Evolutionary conservation across 2,888 invertebrate species (phyloP), one percentile per base, ranked within the genome.

Genomic region (Dromius quadrimaculatus): DNA sequence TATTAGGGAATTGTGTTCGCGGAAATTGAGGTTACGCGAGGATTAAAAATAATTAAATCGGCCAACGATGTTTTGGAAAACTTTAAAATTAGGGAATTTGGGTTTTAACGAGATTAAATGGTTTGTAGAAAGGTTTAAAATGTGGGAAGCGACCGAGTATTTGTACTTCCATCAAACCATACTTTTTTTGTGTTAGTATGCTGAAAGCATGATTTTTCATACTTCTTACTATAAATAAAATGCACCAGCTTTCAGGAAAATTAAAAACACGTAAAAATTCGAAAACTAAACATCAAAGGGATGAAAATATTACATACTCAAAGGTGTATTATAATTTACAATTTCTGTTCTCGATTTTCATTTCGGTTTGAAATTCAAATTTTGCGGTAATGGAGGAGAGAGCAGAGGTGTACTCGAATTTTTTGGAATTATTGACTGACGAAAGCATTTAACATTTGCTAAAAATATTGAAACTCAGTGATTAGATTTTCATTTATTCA

Each of bases 401-500:
- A n/a, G n/a, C n/a, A n/a, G n/a, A n/a, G n/a, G n/a, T n/a, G n/a
- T n/a, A n/a, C n/a, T n/a, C n/a, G 28, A 28, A 28, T 28, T 28
- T 28, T 28, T 3, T 28, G 28, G 28, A 28, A 28, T 28, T 5
- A 28, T 28, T 28, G 3, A 5, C 8, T 28, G 28, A 28, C 28
- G 8, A 28, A 6, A 28, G 8, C 3, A 28, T 8, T 8, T 28
- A 5, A 28, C 28, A 28, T 28, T 28, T 28, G 28, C 3, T 8
- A 28, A 5, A 28, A 28, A 6, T 28, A 28, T 28, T 28, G 28
- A 5, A 6, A 28, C 28, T 28, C 8, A 6, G 8, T 28, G 8
- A 54, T 54, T 54, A 54, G 50, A 54, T 15, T 43, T 54, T 54
- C 50, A 54, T 54, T 54, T 54, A 54, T 54, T 54, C 50, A 8